Conservation (phyloP, 2,888 invertebrate species). For the Sminthurinus aureus region DNA sequence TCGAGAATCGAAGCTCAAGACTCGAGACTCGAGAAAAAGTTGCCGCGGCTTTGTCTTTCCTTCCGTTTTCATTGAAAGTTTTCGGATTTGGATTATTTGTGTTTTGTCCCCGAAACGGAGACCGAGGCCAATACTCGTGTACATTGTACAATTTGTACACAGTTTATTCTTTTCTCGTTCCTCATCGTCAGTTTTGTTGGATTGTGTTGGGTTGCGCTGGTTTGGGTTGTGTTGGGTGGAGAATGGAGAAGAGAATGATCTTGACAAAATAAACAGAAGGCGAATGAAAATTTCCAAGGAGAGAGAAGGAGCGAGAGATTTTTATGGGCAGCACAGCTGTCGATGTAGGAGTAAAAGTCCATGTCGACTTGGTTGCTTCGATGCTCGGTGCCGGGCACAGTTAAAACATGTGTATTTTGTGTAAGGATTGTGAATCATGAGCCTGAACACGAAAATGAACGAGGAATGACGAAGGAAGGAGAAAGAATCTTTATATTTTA, state of each 20-base stretch:
- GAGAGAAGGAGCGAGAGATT: not conserved
- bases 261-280: conserved; percentile 45
- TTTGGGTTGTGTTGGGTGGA: not conserved
- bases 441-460: no score
- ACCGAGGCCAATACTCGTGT: no score
- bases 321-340: conserved; percentile 45
- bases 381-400: conserved; percentile 20
- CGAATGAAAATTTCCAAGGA: conserved; percentile 1
- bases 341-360: no score
- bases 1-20: not conserved
- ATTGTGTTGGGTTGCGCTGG: not conserved
- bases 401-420: conserved; percentile 18
- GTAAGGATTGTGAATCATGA: not conserved
- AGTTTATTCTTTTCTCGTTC: no score
- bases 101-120: not conserved
- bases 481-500: no score
- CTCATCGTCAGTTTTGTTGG: no score
- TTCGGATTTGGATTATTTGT: not conserved
- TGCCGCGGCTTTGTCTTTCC: not conserved
- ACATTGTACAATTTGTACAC: no score
- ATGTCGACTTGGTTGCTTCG: not conserved
- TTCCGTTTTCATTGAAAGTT: not conserved
- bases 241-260: not conserved
- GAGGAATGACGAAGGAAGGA: no score
- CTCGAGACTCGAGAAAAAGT: not conserved